Conservation (phyloP, 2,888 invertebrate genomes). For the Drosophila planitibia region DNA sequence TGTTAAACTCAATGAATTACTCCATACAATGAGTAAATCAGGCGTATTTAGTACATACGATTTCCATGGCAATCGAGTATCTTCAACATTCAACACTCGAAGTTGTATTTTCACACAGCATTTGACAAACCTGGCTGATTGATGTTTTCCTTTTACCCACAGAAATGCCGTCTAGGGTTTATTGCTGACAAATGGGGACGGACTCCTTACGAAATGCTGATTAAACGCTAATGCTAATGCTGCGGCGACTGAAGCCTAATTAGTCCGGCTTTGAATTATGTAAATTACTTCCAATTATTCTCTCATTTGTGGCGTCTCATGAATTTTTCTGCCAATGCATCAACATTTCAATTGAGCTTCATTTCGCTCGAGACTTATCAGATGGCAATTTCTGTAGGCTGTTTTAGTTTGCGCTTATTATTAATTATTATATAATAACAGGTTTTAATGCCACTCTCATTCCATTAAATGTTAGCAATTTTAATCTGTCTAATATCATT, state of each 20-base stretch:
- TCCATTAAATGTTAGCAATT: slow-evolving; percentile 28
- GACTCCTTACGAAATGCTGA: slow-evolving; percentile 19
- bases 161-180: slow-evolving; percentile 59
- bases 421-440: slow-evolving; percentile 29
- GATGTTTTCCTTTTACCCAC: slow-evolving; percentile 56
- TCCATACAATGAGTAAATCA: slow-evolving; percentile 5
- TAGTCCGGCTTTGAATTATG: slow-evolving; percentile 50
- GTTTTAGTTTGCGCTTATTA: slow-evolving; percentile 43
- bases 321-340: not conserved
- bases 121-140: slow-evolving; percentile 38
- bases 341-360: not conserved
- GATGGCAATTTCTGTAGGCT: slow-evolving; percentile 20
- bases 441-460: slow-evolving; percentile 26
- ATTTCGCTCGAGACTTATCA: not conserved
- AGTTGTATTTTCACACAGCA: slow-evolving; percentile 1
- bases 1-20: slow-evolving; percentile 23
- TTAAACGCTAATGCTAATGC: slow-evolving; percentile 42
- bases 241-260: slow-evolving; percentile 47
- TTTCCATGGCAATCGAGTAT: slow-evolving; percentile 10
- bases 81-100: not conserved
- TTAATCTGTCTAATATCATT: slow-evolving; percentile 26
- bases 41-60: slow-evolving; percentile 2
- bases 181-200: slow-evolving; percentile 46
- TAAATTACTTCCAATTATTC: not conserved
- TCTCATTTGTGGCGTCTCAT: not conserved